Evolutionary conservation across 2,797 vertebrate species (phyloP).

Genomic region (Myotis findleyi): DNA sequence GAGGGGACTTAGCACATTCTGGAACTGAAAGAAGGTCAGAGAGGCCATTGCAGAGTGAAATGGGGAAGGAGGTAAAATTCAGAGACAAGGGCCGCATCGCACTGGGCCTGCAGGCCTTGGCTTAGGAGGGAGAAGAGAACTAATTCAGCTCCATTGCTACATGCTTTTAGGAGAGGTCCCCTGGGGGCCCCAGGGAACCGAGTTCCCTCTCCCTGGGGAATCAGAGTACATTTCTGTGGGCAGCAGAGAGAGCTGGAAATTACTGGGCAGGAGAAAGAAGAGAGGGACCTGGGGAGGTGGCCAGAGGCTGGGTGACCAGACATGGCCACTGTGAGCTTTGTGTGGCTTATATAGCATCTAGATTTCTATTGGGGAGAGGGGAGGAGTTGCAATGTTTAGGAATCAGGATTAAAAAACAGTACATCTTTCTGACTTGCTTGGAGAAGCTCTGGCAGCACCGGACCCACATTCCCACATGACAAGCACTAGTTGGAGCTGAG

Average conservation of each 20-base stretch:
- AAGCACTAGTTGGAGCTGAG: not conserved
- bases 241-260: not conserved
- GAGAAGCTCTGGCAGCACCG: not conserved
- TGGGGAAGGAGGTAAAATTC: not conserved
- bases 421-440: not conserved
- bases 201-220: not conserved
- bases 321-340: not conserved
- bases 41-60: not conserved
- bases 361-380: no score
- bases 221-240: not conserved
- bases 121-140: not conserved
- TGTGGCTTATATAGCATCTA: not conserved
- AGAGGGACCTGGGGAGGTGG: not conserved
- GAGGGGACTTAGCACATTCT: not conserved
- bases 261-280: not conserved
- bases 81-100: not conserved
- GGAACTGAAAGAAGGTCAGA: not conserved
- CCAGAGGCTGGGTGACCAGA: not conserved
- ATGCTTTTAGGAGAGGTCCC: not conserved
- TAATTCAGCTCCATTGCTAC: not conserved
- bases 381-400: not conserved
- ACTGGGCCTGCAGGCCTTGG: not conserved
- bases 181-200: not conserved
- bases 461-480: not conserved
- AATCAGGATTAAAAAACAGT: not conserved